A percentile compares a stretch with the other conserved stretches of the same genome.
These are phyloP conservation scores for Pasiphila rectangulata DNA, from an alignment of 2,888 invertebrate species.

Conservation along the genomic window DNA sequence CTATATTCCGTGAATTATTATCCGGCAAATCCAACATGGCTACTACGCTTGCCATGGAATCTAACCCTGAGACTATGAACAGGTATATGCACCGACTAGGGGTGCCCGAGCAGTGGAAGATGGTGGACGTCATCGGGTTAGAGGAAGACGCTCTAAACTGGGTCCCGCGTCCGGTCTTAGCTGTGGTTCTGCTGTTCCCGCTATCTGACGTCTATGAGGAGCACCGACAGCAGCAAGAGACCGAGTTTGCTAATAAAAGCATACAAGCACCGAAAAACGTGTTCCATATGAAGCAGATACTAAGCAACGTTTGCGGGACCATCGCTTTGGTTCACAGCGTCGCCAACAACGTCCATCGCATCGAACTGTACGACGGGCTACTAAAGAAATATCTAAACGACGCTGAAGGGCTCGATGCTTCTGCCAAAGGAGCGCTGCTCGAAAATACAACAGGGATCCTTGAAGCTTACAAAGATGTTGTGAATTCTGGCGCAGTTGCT, in stretches of 20 bases:
- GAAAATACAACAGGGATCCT: slow-evolving; percentile 86
- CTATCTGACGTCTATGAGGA: slow-evolving; percentile 88
- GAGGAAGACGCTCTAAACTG: slow-evolving; percentile 91
- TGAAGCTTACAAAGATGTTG: slow-evolving; percentile 89
- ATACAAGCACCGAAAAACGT: slow-evolving; percentile 82
- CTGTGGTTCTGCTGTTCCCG: slow-evolving; percentile 93
- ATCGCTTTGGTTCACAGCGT: slow-evolving; percentile 96
- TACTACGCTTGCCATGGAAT: slow-evolving; percentile 70
- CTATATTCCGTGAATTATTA: slow-evolving; percentile 18
- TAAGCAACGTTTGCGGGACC: slow-evolving; percentile 97
- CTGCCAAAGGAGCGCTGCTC: slow-evolving; percentile 87
- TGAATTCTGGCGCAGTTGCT: slow-evolving; percentile 90
- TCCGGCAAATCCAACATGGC: slow-evolving; percentile 42
- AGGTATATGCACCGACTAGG: slow-evolving; percentile 89
- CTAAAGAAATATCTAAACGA: slow-evolving; percentile 88
- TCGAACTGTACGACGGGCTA: slow-evolving; percentile 83
- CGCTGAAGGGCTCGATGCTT: slow-evolving; percentile 83
- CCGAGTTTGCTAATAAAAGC: slow-evolving; percentile 77
- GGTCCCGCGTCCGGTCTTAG: slow-evolving; percentile 91
- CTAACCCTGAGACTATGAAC: slow-evolving; percentile 82
- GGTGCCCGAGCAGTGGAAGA: slow-evolving; percentile 88
- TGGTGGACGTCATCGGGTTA: slow-evolving; percentile 95
- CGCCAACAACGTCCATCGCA: slow-evolving; percentile 91
- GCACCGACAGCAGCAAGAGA: slow-evolving; percentile 83
- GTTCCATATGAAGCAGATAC: slow-evolving; percentile 92